Percentiles rank a stretch among this genome's conserved stretches.
These are phyloP conservation scores for Julus scandinavius DNA, from an alignment of 2,888 invertebrate genomes.

Conservation along the genomic window DNA sequence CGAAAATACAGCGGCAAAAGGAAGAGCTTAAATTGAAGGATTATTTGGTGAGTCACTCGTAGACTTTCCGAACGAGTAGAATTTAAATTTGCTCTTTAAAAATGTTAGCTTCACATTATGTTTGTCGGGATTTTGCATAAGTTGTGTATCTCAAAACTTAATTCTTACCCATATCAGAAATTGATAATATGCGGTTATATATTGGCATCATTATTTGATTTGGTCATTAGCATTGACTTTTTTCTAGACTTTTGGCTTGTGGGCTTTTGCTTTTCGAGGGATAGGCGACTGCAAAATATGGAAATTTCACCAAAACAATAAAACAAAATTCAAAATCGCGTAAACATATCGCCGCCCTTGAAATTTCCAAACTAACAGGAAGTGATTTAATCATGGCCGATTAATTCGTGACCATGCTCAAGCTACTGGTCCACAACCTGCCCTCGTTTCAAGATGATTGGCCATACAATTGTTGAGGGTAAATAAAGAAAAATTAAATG, in stretches of 20 bases:
- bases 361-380: background rate
- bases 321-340: background rate
- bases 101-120: too few relatives aligned
- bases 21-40: background rate
- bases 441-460: background rate
- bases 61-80: too few relatives aligned
- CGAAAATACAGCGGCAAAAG: constrained; percentile 22
- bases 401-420: background rate
- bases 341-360: background rate
- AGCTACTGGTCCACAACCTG: background rate
- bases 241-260: too few relatives aligned
- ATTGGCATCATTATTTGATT: too few relatives aligned
- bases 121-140: too few relatives aligned
- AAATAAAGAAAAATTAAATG: background rate
- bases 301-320: background rate
- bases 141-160: too few relatives aligned
- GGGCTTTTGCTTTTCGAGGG: background rate
- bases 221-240: too few relatives aligned
- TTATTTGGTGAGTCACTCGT: background rate
- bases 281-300: background rate
- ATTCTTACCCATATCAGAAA: too few relatives aligned
- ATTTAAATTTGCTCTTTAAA: too few relatives aligned
- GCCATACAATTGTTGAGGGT: background rate
- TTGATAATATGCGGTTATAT: too few relatives aligned
- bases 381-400: background rate